These are phyloP conservation scores for Philaethria dido DNA, from an alignment of 2,888 invertebrate species.

Conservation along the genomic window DNA sequence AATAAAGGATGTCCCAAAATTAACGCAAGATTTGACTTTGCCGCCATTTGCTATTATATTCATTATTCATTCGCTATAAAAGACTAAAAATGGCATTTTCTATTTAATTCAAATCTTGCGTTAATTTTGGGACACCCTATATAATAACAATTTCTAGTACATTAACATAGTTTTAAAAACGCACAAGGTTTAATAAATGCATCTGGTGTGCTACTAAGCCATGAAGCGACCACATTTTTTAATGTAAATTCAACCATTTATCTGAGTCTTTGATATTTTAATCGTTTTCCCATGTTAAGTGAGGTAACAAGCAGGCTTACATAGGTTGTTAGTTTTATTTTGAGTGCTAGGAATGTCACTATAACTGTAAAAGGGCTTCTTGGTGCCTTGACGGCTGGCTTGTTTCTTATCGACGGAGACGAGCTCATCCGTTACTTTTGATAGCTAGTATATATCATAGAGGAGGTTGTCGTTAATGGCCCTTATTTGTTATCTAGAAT, in stretches of 20 bases:
- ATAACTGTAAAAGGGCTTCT: slow-evolving; percentile 45
- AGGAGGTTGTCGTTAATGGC: slow-evolving; percentile 35
- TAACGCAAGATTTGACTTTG: too few relatives aligned
- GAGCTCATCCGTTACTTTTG: slow-evolving; percentile 45
- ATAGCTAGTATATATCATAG: slow-evolving; percentile 41
- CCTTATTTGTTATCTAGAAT: slow-evolving; percentile 41
- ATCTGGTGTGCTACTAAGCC: slow-evolving; percentile 20
- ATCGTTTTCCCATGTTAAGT: slow-evolving; percentile 48
- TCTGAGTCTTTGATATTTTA: slow-evolving; percentile 44
- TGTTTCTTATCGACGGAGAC: slow-evolving; percentile 33
- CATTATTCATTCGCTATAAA: too few relatives aligned
- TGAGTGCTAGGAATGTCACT: slow-evolving; percentile 44
- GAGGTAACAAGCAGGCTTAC: slow-evolving; percentile 40
- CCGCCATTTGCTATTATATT: too few relatives aligned
- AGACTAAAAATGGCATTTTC: too few relatives aligned
- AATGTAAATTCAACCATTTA: slow-evolving; percentile 41
- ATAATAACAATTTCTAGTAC: not conserved
- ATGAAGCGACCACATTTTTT: slow-evolving; percentile 28
- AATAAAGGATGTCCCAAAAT: too few relatives aligned
- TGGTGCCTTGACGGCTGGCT: slow-evolving; percentile 43
- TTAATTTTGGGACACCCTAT: too few relatives aligned
- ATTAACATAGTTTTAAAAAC: not conserved
- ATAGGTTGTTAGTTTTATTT: slow-evolving; percentile 46
- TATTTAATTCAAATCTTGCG: too few relatives aligned
- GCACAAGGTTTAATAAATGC: not conserved